phyloP scores from a whole-genome alignment of 1,140 invertebrate genomes.

The Capitella teleta region DNA sequence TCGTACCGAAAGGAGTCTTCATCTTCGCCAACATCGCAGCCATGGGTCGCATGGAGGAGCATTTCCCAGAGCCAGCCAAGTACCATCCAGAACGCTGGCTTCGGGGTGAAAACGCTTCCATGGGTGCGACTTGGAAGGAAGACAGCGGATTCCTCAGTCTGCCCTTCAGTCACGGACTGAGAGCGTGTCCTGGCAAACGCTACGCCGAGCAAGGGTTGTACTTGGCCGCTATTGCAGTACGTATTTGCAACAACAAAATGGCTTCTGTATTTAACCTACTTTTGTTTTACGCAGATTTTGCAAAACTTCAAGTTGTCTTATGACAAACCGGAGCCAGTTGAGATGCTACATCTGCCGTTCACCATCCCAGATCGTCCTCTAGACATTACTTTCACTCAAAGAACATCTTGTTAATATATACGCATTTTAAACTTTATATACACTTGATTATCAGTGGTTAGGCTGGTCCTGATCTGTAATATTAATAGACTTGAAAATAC shows the following conservation, averaged over 20 bases:
- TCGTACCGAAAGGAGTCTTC: constrained; percentile 48
- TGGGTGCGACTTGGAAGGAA: neutral
- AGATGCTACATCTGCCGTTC: constrained; percentile 58
- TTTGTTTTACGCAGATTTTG: constrained; percentile 50
- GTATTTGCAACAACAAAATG: neutral
- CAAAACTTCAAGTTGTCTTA: constrained; percentile 55
- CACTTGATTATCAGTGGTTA: no score
- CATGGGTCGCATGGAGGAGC: constrained; percentile 21
- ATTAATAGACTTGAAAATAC: no score
- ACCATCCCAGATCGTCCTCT: constrained; percentile 67
- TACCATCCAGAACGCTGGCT: constrained; percentile 35
- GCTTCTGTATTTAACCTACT: neutral
- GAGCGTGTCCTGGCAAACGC: constrained; percentile 74
- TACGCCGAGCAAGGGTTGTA: constrained; percentile 80
- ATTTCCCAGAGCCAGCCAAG: constrained; percentile 23
- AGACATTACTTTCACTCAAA: constrained; percentile 49
- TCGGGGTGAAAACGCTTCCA: constrained; percentile 48
- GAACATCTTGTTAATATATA: no score
- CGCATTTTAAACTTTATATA: no score
- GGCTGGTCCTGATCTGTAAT: no score
- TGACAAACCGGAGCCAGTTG: constrained; percentile 52
- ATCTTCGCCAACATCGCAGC: constrained; percentile 18
- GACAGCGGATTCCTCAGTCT: constrained; percentile 32
- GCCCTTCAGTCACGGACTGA: constrained; percentile 78
- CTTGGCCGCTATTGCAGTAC: constrained; percentile 42